Conservation (phyloP, 2,797 vertebrate genomes). For the Benthosema pterotum region DNA sequence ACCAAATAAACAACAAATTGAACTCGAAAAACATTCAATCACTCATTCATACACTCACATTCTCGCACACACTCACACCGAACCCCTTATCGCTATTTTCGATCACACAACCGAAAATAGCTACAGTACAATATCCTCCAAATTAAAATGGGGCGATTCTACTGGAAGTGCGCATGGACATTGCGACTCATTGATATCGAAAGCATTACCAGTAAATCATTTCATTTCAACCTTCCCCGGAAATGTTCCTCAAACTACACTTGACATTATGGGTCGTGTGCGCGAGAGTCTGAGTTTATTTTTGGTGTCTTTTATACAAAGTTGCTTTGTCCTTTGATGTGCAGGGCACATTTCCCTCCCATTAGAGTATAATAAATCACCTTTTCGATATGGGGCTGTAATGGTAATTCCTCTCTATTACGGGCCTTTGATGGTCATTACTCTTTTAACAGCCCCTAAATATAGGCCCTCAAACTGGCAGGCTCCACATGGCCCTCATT, state of each 20-base stretch:
- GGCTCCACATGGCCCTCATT: slow-evolving; percentile 80
- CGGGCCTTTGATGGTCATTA: slow-evolving; percentile 83
- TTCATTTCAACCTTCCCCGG: slow-evolving; percentile 30
- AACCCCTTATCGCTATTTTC: too few species aligned
- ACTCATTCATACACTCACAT: too few species aligned
- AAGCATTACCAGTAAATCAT: slow-evolving; percentile 22
- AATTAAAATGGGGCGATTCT: slow-evolving; percentile 40
- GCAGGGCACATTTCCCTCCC: slow-evolving; percentile 72
- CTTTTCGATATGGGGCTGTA: slow-evolving; percentile 75
- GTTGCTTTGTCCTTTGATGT: slow-evolving; percentile 73
- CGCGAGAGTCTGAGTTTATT: slow-evolving; percentile 52
- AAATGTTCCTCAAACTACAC: slow-evolving; percentile 28
- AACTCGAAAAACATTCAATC: too few species aligned
- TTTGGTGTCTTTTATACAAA: slow-evolving; percentile 53
- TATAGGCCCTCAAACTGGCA: slow-evolving; percentile 80
- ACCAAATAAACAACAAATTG: too few species aligned
- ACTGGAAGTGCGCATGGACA: slow-evolving; percentile 8
- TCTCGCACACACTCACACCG: too few species aligned
- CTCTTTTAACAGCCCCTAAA: slow-evolving; percentile 84
- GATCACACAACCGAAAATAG: slow-evolving; percentile 25
- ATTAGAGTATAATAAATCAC: slow-evolving; percentile 82
- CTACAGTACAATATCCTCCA: slow-evolving; percentile 42
- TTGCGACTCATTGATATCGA: slow-evolving; percentile 11
- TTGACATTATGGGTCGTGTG: slow-evolving; percentile 30
- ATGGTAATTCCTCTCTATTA: slow-evolving; percentile 79